Base-by-base conservation (phyloP, 2,888 invertebrate species). In the Metellina segmentata region DNA sequence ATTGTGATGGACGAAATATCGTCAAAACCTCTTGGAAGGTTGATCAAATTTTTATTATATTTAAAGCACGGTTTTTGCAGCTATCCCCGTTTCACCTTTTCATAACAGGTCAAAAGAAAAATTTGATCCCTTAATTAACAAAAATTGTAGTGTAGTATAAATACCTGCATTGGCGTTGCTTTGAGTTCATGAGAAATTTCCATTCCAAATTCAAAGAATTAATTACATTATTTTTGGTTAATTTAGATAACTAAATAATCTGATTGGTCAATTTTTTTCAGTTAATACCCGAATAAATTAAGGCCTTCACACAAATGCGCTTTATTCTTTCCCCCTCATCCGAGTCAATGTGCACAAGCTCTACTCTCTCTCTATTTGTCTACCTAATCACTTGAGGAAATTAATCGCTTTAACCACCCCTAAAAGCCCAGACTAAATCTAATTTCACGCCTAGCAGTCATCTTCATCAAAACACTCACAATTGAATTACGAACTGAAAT, bases 401-500 rank as follows among this genome's bases (percentile, higher is more conserved):
- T 61, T 61, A 61, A 61, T 61, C 61, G 61, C 61, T 61, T 61
- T 61, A 61, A 11, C 61, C 61, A 61, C 61, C 16, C 16, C 61
- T 61, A 9, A 61, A 9, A 61, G 61, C 61, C 61, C 13, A 61
- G 61, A 11, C 61, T 61, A 61, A 61, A 61, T 61, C 61, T 61
- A 61, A 61, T 61, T 61, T 61, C 61, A 61, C 61, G 61, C 61
- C 61, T 61, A 61, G 9, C 61, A 16, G 13, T 16, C 61, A 61
- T 61, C 61, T 61, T 61, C 61, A 61, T 61, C 61, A 61, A 61
- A 61, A 61, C 61, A 61, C 61, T 61, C 61, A 61, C 61, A 61
- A 61, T 61, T 61, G 61, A 61, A 61, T 61, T 61, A 61, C 13
- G 61, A 61, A 61, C 61, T 11, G 61, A 61, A 61, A 61, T 61